Conservation (phyloP, 2,888 invertebrate genomes). For the Tanytarsus gracilentus region DNA sequence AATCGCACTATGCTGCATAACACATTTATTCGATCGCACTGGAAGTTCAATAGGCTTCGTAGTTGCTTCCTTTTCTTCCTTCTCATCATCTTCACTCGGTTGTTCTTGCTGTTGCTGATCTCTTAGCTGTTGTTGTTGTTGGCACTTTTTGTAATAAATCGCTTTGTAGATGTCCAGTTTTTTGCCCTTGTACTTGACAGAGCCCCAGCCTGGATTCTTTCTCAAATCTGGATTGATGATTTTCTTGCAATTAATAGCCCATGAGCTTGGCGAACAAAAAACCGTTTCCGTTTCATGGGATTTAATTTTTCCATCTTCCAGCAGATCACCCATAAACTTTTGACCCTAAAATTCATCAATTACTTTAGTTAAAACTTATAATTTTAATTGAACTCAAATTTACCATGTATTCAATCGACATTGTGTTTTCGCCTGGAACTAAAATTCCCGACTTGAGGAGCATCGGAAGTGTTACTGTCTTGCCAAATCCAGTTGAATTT, state of each 20-base stretch:
- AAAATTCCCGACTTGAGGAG: conserved; percentile 75
- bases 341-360: conserved; percentile 55
- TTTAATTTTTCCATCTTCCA: conserved; percentile 78
- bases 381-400: conserved; percentile 32
- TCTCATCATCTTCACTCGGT: conserved; percentile 47
- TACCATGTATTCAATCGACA: conserved; percentile 87
- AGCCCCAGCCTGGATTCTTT: conserved; percentile 91
- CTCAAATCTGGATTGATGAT: conserved; percentile 83
- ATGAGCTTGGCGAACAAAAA: conserved; percentile 83
- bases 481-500: conserved; percentile 37
- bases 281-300: conserved; percentile 80
- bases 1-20: conserved; percentile 68
- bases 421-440: conserved; percentile 69
- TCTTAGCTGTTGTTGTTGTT: conserved; percentile 51
- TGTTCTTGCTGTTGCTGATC: conserved; percentile 38
- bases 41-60: conserved; percentile 44
- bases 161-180: conserved; percentile 84
- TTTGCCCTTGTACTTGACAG: conserved; percentile 77
- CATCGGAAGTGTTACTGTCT: conserved; percentile 76
- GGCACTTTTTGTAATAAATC: conserved; percentile 67
- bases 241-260: conserved; percentile 87
- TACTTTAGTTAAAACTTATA: neutral
- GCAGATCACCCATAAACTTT: conserved; percentile 77
- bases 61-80: conserved; percentile 52
- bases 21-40: conserved; percentile 51